Base-by-base conservation (phyloP, 2,797 vertebrate species). In the Bradypus variegatus region DNA sequence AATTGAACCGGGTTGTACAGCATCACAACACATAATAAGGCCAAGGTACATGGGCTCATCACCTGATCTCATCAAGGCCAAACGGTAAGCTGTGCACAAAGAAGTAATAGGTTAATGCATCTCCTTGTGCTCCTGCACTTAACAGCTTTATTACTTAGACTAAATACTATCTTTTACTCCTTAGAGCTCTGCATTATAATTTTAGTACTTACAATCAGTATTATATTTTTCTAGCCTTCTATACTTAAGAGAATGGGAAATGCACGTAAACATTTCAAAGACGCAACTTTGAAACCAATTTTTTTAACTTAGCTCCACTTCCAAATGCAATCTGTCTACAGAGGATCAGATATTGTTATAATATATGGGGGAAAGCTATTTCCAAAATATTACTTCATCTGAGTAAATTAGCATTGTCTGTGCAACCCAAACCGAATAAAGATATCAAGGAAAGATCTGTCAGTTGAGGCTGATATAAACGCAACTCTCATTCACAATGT, bases 381-480 rank as follows among this genome's bases (percentile, higher is more conserved):
- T 86, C 86, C 41, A 92, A 91, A 93, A 38, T 33, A 31, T 84
- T 84, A 90, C 50, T 36, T 73, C 33, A 70, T 67, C 69, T 45
- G 25, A 87, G 29, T 72, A 76, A 90, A 86, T 91, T 41, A 77
- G 69, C 90, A 90, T 75, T 94, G 78, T 72, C 31, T 18, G 9
- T 58, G 25, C 50, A 62, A 88, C 21, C 33, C 36, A 91, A 95
- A 53, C n/a, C n/a, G 83, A 87, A 73, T 48, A 36, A 95, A 58
- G 84, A 62, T 19, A 86, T 29, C 65, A 83, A 55, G 53, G n/a
- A 70, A 50, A 60, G 38, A 90, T 8, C 36, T 8, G 55, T 31
- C 5, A 60, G 5, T 16, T 27, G 31, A 8, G 29, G 25, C 55
- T 41, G 45, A 81, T 36, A 55, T 1, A 13, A 25, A 21, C 14